Conservation (phyloP, 2,888 invertebrate genomes). For the Fragum whitleyi region DNA sequence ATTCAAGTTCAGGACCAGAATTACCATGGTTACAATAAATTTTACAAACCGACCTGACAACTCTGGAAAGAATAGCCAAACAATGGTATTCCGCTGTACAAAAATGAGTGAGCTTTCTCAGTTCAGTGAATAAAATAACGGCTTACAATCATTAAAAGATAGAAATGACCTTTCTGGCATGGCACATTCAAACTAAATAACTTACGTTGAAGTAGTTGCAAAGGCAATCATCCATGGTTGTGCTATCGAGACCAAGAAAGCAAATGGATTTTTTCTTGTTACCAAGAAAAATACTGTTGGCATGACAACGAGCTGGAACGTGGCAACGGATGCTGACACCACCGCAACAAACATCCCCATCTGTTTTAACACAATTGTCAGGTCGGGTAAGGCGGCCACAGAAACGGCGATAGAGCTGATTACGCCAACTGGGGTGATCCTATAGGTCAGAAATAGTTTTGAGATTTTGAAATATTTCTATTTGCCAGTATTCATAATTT, state of each 20-base stretch:
- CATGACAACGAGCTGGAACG: conserved; percentile 75
- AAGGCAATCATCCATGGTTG: conserved; percentile 76
- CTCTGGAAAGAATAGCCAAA: too few relatives aligned
- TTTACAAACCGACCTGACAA: too few relatives aligned
- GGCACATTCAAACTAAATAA: too few relatives aligned
- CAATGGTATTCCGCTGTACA: too few relatives aligned
- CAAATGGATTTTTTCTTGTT: conserved; percentile 74
- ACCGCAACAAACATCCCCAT: conserved; percentile 69
- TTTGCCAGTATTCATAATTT: too few relatives aligned
- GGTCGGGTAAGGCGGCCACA: conserved; percentile 52
- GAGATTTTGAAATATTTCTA: too few relatives aligned
- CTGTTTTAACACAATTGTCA: conserved; percentile 48
- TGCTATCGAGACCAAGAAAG: conserved; percentile 62
- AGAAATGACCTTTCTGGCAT: too few relatives aligned
- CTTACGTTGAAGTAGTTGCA: conserved; percentile 80
- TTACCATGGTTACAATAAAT: too few relatives aligned
- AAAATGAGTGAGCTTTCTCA: too few relatives aligned
- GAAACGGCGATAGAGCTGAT: conserved; percentile 61
- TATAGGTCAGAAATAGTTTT: conserved; percentile 17
- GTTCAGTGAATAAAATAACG: too few relatives aligned
- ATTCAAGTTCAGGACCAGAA: too few relatives aligned
- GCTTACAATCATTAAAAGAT: too few relatives aligned
- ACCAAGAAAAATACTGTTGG: conserved; percentile 69
- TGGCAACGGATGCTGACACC: conserved; percentile 70
- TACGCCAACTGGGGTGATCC: conserved; percentile 66